Base-by-base conservation (phyloP, 2,797 vertebrate species). In the Oceanodroma leucorhoa region DNA sequence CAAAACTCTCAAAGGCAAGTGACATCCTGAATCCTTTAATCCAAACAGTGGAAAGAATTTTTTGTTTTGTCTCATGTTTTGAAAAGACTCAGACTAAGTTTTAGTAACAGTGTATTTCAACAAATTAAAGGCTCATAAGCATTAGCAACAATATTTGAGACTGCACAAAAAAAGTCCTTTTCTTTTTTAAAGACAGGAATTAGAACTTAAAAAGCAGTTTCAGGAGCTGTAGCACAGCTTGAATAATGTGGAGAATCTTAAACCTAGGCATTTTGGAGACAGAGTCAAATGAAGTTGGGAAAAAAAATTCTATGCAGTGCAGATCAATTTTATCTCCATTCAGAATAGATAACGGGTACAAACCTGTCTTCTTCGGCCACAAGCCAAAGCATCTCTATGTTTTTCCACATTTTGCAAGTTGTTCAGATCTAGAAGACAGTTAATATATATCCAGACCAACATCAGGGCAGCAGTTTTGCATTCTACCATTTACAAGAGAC, bases 291-390 rank as follows among this genome's bases (percentile, higher is more conserved):
- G 26, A 62, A 90, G 18, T 1, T 5, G 1, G 13, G 6, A 30
- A 58, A 71, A 71, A 73, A 54, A 29, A 36, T 1, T 53, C 26
- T 64, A 10, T 22, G 34, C 17, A 17, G 10, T 34, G 3, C 16
- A 72, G 29, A 60, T 29, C 32, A 5, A 45, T 65, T 92, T 80
- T 24, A 50, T 45, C 32, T 80, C n/a, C 8, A 14, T 57, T 90
- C 77, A 87, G 32, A 81, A 27, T 2, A 87, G 4, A 79, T 5
- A 78, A 67, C 7, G n/a, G n/a, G 22, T 88, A 97, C 96, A 89
- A 91, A 97, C 97, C 96, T 94, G 82, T 83, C 61, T 76, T 89
- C 7, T 97, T 57, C 73, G 73, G 27, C 51, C 32, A 79, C 14
- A 22, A 54, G 9, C 13, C 2, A 6, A 38, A 66, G 45, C 5